Evolutionary conservation across 2,797 vertebrate genomes (phyloP).

Genomic region (Apogon hyalosoma): DNA sequence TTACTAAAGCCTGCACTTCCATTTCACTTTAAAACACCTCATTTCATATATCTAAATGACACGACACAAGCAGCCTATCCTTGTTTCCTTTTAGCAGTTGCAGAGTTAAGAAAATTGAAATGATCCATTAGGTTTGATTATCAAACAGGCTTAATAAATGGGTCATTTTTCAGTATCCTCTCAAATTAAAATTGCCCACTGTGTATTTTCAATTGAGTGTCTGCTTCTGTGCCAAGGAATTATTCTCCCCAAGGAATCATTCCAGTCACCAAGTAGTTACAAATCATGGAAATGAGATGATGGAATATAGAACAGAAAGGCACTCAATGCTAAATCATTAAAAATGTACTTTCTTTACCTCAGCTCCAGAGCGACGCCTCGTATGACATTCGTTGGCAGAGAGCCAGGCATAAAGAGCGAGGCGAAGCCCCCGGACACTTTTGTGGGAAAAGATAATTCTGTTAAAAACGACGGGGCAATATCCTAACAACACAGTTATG

Average conservation of each 20-base stretch:
- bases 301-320: constrained; percentile 77
- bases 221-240: constrained; percentile 71
- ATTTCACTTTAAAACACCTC: constrained; percentile 59
- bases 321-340: constrained; percentile 79
- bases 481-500: constrained; percentile 46
- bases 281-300: constrained; percentile 84
- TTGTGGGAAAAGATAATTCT: constrained; percentile 53
- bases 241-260: constrained; percentile 76
- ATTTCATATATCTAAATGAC: constrained; percentile 62
- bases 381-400: constrained; percentile 54
- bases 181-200: constrained; percentile 78
- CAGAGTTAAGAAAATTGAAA: constrained; percentile 72
- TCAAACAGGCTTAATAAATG: constrained; percentile 76
- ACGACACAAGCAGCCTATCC: constrained; percentile 42
- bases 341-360: constrained; percentile 76
- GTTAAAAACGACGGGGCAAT: constrained; percentile 50
- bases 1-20: constrained; percentile 38
- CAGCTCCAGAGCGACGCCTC: constrained; percentile 54
- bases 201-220: constrained; percentile 76
- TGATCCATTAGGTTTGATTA: constrained; percentile 78
- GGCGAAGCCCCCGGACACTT: constrained; percentile 1
- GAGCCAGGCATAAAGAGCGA: constrained; percentile 53
- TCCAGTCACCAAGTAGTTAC: constrained; percentile 76
- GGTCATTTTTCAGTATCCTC: constrained; percentile 75
- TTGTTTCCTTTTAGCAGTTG: constrained; percentile 62